These are phyloP conservation scores for Cherax quadricarinatus DNA, from an alignment of 1,140 invertebrate species.

Conservation along the genomic window DNA sequence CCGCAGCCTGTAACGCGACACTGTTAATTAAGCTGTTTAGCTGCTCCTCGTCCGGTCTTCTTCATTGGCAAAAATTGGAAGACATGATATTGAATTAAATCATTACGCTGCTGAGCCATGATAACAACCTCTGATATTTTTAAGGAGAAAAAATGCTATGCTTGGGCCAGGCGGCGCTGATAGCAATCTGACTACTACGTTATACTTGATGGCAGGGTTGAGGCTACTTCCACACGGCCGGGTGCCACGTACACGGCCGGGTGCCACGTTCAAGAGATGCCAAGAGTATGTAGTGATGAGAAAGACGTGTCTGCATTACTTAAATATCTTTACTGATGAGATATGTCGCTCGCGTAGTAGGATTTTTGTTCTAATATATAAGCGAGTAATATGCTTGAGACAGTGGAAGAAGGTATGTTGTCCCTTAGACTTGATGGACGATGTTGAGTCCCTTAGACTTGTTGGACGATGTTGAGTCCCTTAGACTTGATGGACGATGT, in stretches of 20 bases:
- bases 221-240: conserved; percentile 5
- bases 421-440: too few relatives aligned
- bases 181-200: conserved; percentile 32
- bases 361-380: too few relatives aligned
- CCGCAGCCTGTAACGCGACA: background rate
- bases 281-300: too few relatives aligned
- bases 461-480: too few relatives aligned
- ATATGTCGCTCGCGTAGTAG: too few relatives aligned
- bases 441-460: too few relatives aligned
- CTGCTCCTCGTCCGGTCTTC: background rate
- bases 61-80: conserved; percentile 49
- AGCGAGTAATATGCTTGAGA: too few relatives aligned
- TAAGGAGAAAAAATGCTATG: conserved; percentile 1
- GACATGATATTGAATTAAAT: conserved; percentile 54
- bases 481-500: too few relatives aligned
- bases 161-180: background rate
- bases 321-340: too few relatives aligned
- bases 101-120: conserved; percentile 48
- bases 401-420: too few relatives aligned
- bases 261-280: too few relatives aligned
- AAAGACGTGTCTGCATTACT: too few relatives aligned
- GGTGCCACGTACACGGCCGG: conserved; percentile 9
- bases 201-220: conserved; percentile 39
- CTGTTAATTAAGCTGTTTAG: conserved; percentile 34
- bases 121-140: conserved; percentile 11